phyloP scores from a whole-genome alignment of 2,888 invertebrate species.

The Cosmorhoe ocellata region DNA sequence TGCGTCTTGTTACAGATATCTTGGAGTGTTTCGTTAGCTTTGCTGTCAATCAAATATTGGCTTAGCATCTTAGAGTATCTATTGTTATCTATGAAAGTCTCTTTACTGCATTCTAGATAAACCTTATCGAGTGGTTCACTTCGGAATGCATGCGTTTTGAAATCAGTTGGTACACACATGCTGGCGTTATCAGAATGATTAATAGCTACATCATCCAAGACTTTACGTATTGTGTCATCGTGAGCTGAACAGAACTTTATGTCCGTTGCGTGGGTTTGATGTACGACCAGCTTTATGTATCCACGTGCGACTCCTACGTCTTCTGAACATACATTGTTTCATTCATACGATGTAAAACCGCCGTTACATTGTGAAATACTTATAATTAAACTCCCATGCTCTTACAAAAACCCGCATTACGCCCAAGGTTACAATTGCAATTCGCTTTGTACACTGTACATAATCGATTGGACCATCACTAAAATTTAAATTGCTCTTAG shows the following conservation, averaged over 20 bases:
- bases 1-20: constrained; percentile 25
- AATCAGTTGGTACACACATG: constrained; percentile 20
- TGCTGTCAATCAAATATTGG: constrained; percentile 33
- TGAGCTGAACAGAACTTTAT: constrained; percentile 24
- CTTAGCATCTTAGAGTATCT: constrained; percentile 20
- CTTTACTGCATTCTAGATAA: constrained; percentile 7
- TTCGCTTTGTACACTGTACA: constrained; percentile 25
- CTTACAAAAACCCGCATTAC: constrained; percentile 31
- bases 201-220: constrained; percentile 23
- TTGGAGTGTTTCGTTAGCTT: constrained; percentile 21
- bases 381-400: constrained; percentile 26
- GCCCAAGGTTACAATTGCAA: constrained; percentile 30
- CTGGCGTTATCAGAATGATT: constrained; percentile 29
- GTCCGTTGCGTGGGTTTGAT: constrained; percentile 30
- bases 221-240: constrained; percentile 31
- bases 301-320: constrained; percentile 23
- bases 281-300: constrained; percentile 26
- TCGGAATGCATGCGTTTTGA: constrained; percentile 27
- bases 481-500: constrained; percentile 24
- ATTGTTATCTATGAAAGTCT: constrained; percentile 17
- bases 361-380: constrained; percentile 30
- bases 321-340: constrained; percentile 25
- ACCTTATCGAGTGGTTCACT: constrained; percentile 13
- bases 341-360: constrained; percentile 19
- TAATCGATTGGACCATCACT: constrained; percentile 29